Evolutionary conservation across 2,113 vertebrate genomes (phyloP).

Genomic region (Tor tambroides): DNA sequence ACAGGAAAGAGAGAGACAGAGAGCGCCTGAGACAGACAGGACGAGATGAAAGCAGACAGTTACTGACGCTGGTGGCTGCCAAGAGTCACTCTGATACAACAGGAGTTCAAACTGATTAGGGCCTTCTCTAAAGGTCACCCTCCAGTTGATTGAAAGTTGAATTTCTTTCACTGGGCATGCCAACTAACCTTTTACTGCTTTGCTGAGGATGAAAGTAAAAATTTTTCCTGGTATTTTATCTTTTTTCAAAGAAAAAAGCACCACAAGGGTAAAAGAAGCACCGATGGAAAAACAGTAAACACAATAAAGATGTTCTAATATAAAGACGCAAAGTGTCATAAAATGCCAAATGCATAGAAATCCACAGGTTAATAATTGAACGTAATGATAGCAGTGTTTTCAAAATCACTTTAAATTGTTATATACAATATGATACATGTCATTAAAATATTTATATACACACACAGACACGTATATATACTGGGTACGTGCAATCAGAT

Average conservation of each 20-base stretch:
- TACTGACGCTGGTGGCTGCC: conserved; percentile 23
- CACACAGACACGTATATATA: too few species aligned
- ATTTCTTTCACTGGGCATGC: conserved; percentile 30
- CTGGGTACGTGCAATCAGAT: too few species aligned
- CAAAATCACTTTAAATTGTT: too few species aligned
- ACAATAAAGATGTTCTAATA: not conserved
- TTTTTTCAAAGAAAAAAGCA: not conserved
- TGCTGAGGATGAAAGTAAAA: conserved; percentile 22
- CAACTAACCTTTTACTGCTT: conserved; percentile 43
- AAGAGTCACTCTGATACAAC: conserved; percentile 19
- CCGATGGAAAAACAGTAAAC: not conserved
- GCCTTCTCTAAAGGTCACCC: conserved; percentile 56
- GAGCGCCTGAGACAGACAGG: conserved; percentile 21
- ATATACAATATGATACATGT: too few species aligned
- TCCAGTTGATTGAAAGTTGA: conserved; percentile 57
- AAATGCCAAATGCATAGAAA: too few species aligned
- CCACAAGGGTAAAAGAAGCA: not conserved
- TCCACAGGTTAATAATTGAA: too few species aligned
- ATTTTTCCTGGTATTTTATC: not conserved
- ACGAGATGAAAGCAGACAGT: conserved; percentile 21
- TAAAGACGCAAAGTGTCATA: not conserved
- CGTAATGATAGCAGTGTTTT: too few species aligned
- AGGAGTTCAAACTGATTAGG: conserved; percentile 51
- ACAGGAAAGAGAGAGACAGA: conserved; percentile 5
- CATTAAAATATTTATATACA: too few species aligned